A percentile compares a stretch with the other conserved stretches of the same genome.
Conservation (phyloP, 2,797 vertebrate species). For the Cephalopachus bancanus region DNA sequence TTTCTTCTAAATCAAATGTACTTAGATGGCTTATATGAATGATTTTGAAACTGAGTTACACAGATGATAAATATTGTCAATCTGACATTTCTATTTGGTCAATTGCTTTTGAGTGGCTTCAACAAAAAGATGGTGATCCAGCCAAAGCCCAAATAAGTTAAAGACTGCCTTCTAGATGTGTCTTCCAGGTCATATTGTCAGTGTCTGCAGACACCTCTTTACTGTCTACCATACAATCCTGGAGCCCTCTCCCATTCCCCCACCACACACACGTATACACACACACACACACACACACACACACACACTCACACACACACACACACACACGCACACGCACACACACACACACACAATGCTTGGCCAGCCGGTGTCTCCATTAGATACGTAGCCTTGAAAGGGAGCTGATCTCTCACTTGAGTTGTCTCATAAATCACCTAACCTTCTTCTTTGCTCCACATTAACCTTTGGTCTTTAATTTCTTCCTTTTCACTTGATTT, state of each 20-base stretch:
- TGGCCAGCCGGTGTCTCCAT: background rate
- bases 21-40: background rate
- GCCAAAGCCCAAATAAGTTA: background rate
- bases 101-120: background rate
- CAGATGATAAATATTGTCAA: background rate
- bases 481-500: conserved; percentile 75
- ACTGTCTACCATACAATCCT: background rate
- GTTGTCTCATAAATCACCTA: conserved; percentile 67
- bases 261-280: background rate
- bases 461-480: conserved; percentile 74
- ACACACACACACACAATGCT: background rate
- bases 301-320: background rate
- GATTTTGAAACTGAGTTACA: background rate
- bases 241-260: background rate
- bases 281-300: no score
- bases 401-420: conserved; percentile 50
- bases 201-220: background rate
- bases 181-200: background rate
- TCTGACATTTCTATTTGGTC: background rate
- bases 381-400: conserved; percentile 31
- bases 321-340: no score
- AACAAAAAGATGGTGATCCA: background rate
- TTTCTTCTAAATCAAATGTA: background rate
- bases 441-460: conserved; percentile 47
- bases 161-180: background rate